Evolutionary conservation across 2,113 vertebrate species (phyloP), one percentile per base, ranked within the genome.

Genomic region (Prunella himalayana): DNA sequence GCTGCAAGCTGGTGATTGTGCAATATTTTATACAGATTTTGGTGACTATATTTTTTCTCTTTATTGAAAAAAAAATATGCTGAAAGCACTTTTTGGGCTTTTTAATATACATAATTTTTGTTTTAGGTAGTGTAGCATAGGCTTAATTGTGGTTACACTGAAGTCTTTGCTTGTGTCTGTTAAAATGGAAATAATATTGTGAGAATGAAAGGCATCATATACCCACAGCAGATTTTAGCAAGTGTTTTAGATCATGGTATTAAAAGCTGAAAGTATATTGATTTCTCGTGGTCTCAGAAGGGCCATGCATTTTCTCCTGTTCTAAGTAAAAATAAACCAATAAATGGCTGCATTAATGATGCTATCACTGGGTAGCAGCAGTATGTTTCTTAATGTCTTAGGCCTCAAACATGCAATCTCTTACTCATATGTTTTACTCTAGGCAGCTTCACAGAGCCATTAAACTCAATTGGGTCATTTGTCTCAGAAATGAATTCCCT

Each of bases 401-500:
- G 60, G 70, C 78, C 86, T 94, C 92, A 66, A 60, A 95, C 91
- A 77, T 73, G 49, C 91, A 68, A 49, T 92, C 66, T 64, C 76
- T 96, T 93, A 93, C 94, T 94, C 91, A 59, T 85, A 35, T 73
- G 71, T 93, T 96, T 92, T 91, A 95, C 90, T 95, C 51, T 28
- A 95, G 93, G 87, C 90, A 93, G 71, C 77, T 86, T 87, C 85
- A 41, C 54, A 83, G 82, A 85, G 59, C 71, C 63, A 85, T 95
- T 95, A 94, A 35, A 70, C 54, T 95, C 84, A 92, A 92, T 83
- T 94, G 93, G 87, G 68, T 91, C 85, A 92, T 97, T 97, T 88
- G 69, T 97, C 78, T 94, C 82, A 70, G 85, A 94, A 94, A 93
- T 91, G 71, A 88, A 93, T 88, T 87, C n/a, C 11, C 73, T 91